Base-by-base conservation (phyloP, 2,797 vertebrate species). In the Syndactyla subalaris region DNA sequence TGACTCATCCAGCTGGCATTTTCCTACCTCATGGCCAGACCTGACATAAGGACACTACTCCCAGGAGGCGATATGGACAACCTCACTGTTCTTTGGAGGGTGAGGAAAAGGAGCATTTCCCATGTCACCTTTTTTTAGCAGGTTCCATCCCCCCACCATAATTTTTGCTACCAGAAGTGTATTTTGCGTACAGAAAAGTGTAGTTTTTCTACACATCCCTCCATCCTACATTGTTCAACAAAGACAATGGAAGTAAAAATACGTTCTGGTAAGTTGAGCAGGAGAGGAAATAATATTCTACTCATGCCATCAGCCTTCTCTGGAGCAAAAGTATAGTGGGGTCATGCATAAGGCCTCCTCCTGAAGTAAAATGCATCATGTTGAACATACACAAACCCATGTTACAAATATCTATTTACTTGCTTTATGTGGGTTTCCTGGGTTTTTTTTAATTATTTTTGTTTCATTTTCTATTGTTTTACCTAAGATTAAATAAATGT, bases 271-370 rank as follows among this genome's bases (percentile, higher is more conserved):
- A 79, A 32, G 21, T 36, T 52, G n/a, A 75, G 62, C 5, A 75
- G 26, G n/a, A 78, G 45, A 90, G 14, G 21, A 72, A 75, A 48
- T 23, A 77, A 72, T 91, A 84, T 93, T 12, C 22, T 77, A 22
- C 9, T 61, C 5, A 54, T 38, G 12, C 24, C 52, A 59, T 72
- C 63, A 70, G 7, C 4, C 39, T 13, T 84, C 34, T 84, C 36
- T 67, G 51, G 54, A 84, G 13, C 29, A 75, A 83, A 88, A 41
- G 4, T 32, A 13, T 62, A 72, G 9, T 49, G 29, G 21, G 43
- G 36, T 66, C 36, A 27, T 52, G 46, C 21, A 68, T 36, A 29
- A 76, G 46, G 32, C 14, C 9, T 81, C 34, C 65, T 54, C 27
- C 43, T 55, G 29, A 65, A 38, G 26, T 92, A 39, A 84, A 85